These are phyloP conservation scores for Cephalophus harveyi DNA, from an alignment of 2,113 vertebrate species.

Conservation along the genomic window DNA sequence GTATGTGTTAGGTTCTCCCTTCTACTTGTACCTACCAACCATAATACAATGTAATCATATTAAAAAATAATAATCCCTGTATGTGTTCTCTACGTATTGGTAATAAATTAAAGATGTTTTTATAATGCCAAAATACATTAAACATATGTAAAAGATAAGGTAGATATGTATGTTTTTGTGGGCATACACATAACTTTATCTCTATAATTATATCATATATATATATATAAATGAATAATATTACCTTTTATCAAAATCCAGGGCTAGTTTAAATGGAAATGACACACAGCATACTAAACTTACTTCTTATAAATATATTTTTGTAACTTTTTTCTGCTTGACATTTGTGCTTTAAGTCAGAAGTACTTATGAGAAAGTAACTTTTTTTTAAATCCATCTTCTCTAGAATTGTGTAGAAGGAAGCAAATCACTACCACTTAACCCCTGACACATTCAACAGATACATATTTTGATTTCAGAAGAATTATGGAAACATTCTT, in stretches of 20 bases:
- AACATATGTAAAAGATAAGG: not conserved
- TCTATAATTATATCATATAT: not conserved
- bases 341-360: conserved; percentile 19
- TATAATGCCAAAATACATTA: not conserved
- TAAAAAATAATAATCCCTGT: not conserved
- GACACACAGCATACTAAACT: not conserved
- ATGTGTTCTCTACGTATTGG: not conserved
- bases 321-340: not conserved
- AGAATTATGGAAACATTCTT: conserved; percentile 42
- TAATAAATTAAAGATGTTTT: not conserved
- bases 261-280: not conserved
- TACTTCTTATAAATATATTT: not conserved
- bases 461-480: conserved; percentile 53
- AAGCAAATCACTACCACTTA: not conserved
- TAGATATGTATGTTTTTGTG: not conserved
- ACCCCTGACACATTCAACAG: conserved; percentile 39
- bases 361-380: conserved; percentile 9
- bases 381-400: not conserved
- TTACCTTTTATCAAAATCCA: not conserved
- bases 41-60: not conserved
- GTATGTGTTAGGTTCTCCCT: not conserved
- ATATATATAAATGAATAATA: not conserved
- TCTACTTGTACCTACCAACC: not conserved
- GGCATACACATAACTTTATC: not conserved
- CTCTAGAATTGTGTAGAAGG: not conserved